Conservation (phyloP, 2,113 vertebrate genomes). For the Corapipo altera region DNA sequence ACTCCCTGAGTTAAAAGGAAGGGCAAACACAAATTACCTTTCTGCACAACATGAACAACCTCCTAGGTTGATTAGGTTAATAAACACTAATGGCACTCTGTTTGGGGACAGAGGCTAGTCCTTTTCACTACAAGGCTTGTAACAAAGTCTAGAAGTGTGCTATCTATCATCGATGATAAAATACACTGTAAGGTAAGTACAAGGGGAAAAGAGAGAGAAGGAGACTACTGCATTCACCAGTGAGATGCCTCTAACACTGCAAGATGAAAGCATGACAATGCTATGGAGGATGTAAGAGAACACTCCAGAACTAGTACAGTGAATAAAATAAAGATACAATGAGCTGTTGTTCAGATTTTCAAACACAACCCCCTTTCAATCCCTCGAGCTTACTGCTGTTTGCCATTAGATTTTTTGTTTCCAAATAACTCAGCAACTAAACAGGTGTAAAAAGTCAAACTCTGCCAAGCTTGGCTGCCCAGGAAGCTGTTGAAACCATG, state of each 20-base stretch:
- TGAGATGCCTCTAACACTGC: neutral
- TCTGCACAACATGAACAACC: conserved; percentile 2
- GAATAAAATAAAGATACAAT: conserved; percentile 10
- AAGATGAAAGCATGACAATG: neutral
- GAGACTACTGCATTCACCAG: neutral
- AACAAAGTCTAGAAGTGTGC: neutral
- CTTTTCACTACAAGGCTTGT: neutral
- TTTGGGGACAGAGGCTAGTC: neutral
- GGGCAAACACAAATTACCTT: conserved; percentile 41
- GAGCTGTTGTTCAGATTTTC: conserved; percentile 23
- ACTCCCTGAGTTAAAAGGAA: conserved; percentile 19
- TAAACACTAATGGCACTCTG: conserved; percentile 40
- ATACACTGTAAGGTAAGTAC: neutral
- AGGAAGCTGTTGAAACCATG: conserved; percentile 68
- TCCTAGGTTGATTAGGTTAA: conserved; percentile 48
- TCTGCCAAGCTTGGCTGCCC: conserved; percentile 71
- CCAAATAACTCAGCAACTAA: conserved; percentile 62
- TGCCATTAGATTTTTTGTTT: conserved; percentile 58
- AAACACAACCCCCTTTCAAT: conserved; percentile 18
- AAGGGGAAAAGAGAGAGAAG: neutral
- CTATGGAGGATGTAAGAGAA: neutral
- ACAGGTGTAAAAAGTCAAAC: conserved; percentile 73
- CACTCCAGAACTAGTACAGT: neutral
- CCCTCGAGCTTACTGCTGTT: conserved; percentile 22
- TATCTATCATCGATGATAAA: neutral